Percentiles rank a stretch among this genome's conserved stretches.
Conservation (phyloP, 2,888 invertebrate genomes). For the Abscondita cerata region DNA sequence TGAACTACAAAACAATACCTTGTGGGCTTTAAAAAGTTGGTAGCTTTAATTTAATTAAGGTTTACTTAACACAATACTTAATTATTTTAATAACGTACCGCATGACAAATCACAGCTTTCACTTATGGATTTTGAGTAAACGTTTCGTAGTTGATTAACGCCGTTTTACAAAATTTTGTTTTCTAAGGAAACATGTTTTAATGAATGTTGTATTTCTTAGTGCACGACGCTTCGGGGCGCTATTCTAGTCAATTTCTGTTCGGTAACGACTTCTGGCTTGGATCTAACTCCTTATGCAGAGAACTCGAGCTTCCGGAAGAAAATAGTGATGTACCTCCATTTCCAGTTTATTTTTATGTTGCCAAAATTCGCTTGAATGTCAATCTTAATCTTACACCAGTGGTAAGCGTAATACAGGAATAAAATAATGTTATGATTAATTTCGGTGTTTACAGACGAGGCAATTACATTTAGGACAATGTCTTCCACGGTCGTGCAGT, state of each 20-base stretch:
- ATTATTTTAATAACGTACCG: neutral
- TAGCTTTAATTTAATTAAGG: constrained; percentile 44
- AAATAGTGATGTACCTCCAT: constrained; percentile 66
- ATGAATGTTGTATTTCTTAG: constrained; percentile 62
- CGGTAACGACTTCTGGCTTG: constrained; percentile 84
- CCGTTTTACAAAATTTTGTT: too few relatives aligned
- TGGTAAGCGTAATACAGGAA: constrained; percentile 47
- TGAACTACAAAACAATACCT: constrained; percentile 66
- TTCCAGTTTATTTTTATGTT: constrained; percentile 67
- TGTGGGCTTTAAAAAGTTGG: constrained; percentile 84
- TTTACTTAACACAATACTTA: too few relatives aligned
- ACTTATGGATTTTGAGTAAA: too few relatives aligned
- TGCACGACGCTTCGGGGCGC: constrained; percentile 81
- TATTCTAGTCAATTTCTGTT: constrained; percentile 79
- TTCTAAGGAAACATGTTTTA: too few relatives aligned
- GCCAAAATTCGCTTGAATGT: constrained; percentile 59
- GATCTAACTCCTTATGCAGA: constrained; percentile 72
- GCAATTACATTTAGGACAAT: constrained; percentile 75
- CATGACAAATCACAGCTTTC: too few relatives aligned
- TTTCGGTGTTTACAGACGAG: constrained; percentile 63
- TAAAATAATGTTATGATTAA: neutral
- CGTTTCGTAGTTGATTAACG: too few relatives aligned
- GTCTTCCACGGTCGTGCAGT: constrained; percentile 74
- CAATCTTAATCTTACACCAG: constrained; percentile 52
- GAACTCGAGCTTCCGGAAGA: constrained; percentile 67